Evolutionary conservation across 2,797 vertebrate species (phyloP), one percentile per base, ranked within the genome.

Genomic region (Acanthopagrus latus): DNA sequence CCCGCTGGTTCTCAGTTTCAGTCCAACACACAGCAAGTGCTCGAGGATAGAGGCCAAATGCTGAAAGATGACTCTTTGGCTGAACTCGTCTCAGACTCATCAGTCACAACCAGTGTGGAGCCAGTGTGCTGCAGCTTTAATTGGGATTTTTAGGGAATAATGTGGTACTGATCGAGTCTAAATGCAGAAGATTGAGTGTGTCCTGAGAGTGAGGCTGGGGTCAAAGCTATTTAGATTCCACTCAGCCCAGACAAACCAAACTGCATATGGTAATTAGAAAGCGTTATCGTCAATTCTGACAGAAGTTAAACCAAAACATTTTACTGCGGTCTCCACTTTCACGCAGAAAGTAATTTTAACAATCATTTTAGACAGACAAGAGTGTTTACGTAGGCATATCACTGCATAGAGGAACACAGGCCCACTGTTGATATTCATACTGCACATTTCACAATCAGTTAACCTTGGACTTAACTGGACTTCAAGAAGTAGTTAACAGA

Each of bases 181-280:
- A 71, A 64, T 54, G 48, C 54, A 78, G 52, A 75, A 60, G 63
- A 68, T 29, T 48, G 71, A 63, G 71, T 27, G 51, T 14, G 43
- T 58, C 60, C 60, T 8, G 13, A 60, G 25, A 74, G 51, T 25
- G 43, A 51, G 23, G 52, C 29, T n/a, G 69, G 33, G 76, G 79
- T 84, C 75, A 74, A 69, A 73, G 33, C 56, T 71, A 81, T 86
- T 78, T 64, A 73, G 50, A 82, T 81, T 67, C 72, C 51, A 44
- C 51, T 72, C 59, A 27, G 69, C 20, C 23, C 60, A 38, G 56
- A 70, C 38, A 48, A 74, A 81, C 51, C 54, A 25, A 70, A 69
- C 54, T 46, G 73, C 52, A 65, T 70, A 27, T 1, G 4, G 38
- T 72, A 48, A 76, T 74, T 65, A 71, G 71, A 25, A 29, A 25